These are phyloP conservation scores for Chrysochloris asiatica DNA, from an alignment of 2,113 vertebrate species.

Conservation along the genomic window DNA sequence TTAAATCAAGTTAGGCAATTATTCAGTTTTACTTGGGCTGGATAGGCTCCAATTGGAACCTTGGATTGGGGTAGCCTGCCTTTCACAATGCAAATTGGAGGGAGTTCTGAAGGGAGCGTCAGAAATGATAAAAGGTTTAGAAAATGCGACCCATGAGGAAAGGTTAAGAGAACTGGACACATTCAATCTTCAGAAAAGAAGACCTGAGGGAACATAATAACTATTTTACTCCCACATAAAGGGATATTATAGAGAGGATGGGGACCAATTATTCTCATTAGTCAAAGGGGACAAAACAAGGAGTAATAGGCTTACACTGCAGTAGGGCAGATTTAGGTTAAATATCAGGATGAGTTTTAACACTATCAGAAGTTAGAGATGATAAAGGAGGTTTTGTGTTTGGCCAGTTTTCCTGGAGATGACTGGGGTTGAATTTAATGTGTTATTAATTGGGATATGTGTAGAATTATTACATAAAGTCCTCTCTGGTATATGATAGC, in stretches of 20 bases:
- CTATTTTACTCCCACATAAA: conserved; percentile 71
- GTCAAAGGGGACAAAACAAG: conserved; percentile 76
- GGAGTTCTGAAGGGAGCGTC: conserved; percentile 66
- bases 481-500: background rate
- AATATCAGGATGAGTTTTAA: conserved; percentile 67
- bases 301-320: conserved; percentile 56
- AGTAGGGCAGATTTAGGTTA: conserved; percentile 61
- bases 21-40: conserved; percentile 55
- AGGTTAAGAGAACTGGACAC: conserved; percentile 72
- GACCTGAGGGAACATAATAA: conserved; percentile 72
- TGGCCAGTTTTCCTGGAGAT: background rate
- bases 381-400: background rate
- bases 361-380: conserved; percentile 25
- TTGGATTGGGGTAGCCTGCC: conserved; percentile 52
- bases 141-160: conserved; percentile 78
- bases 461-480: conserved; percentile 59
- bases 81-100: conserved; percentile 70
- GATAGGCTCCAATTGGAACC: conserved; percentile 51
- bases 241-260: conserved; percentile 65
- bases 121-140: conserved; percentile 73
- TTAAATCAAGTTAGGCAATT: conserved; percentile 49
- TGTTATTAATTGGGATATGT: background rate
- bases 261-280: conserved; percentile 76
- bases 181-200: conserved; percentile 75
- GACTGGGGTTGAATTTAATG: conserved; percentile 25